Evolutionary conservation across 2,888 invertebrate species (phyloP), one percentile per base, ranked within the genome.

Genomic region (Microctonus aethiopoides): DNA sequence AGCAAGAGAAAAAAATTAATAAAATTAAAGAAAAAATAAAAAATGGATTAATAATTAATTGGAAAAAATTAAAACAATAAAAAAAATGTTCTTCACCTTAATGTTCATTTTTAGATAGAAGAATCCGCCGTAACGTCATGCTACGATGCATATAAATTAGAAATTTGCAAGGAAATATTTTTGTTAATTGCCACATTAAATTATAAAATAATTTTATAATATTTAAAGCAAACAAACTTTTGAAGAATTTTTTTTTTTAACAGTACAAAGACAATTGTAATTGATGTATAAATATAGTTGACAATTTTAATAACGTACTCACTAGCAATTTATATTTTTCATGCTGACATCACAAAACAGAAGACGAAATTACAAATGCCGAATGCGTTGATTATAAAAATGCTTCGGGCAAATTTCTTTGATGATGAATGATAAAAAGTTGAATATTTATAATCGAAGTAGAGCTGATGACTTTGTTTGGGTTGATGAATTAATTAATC

Each of bases 191-290:
- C 64, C 46, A 56, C 52, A 54, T 57, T 22, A 20, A 51, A 46
- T 13, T 32, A 59, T 26, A 36, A 36, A 16, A 20, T 39, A 46
- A n/a, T 46, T 26, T 56, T 9, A 13, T 13, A 3, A 57, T 56
- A 61, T 61, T 61, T 29, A 41, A 32, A 54, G n/a, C 16, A n/a
- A 24, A 26, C 13, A 4, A 56, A 13, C 26, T 39, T 52, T 9
- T 29, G n/a, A 46, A 41, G 16, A 16, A 46, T 16, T 57, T 67
- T 16, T 57, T 65, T 72, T 74, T 81, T 82, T 80, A 84, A 84
- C 83, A 83, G 74, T 2, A 29, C 68, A 36, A 76, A 29, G n/a
- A 61, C 72, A 39, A 67, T 54, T 29, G 13, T 36, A 5, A n/a
- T 34, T 34, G n/a, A n/a, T n/a, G n/a, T 60, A n/a, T 22, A 11